Base-by-base conservation (phyloP, 2,113 vertebrate species). In the Chloropsis cyanopogon region DNA sequence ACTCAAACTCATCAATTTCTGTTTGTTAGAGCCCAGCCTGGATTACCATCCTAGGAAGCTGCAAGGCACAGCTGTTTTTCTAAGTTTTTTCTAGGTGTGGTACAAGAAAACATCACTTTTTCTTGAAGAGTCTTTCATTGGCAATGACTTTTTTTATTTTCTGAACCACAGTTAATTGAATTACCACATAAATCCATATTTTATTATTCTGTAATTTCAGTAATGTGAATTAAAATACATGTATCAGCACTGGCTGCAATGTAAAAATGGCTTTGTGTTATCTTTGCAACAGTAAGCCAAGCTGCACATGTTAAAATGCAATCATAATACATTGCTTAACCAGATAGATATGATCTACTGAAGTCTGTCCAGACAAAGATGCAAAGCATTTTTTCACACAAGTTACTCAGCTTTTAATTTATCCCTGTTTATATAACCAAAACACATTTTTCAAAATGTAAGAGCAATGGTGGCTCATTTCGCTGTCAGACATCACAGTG, bases 401-500 rank as follows among this genome's bases (percentile, higher is more conserved):
- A 89, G 28, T 80, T 86, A 86, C 9, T 88, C 42, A 35, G 41
- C 52, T 93, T 95, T 73, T 95, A 83, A 95, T 90, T 89, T 91
- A 92, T 81, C 66, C 57, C 72, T 24, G 2, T 90, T 96, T 96
- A 90, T 84, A 59, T 79, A 93, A 91, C 71, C 57, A 90, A 94
- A 92, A 75, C 82, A 75, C 64, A 52, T 81, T 82, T 94, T 88
- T 90, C 57, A 84, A 86, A 94, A 92, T 83, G 33, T 69, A 95
- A 82, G 96, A 94, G 46, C 41, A 79, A 78, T 57, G 59, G 44
- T 96, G 86, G 93, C 31, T 89, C 65, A 95, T 92, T 84, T 89
- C 93, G 78, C 89, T 94, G 88, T 94, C 82, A 95, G 93, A 91
- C 81, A 41, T 88, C 63, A 85, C 63, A 90, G 90, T 52, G 53